Evolutionary conservation across 2,888 invertebrate species (phyloP).

Genomic region (Spodoptera littoralis): DNA sequence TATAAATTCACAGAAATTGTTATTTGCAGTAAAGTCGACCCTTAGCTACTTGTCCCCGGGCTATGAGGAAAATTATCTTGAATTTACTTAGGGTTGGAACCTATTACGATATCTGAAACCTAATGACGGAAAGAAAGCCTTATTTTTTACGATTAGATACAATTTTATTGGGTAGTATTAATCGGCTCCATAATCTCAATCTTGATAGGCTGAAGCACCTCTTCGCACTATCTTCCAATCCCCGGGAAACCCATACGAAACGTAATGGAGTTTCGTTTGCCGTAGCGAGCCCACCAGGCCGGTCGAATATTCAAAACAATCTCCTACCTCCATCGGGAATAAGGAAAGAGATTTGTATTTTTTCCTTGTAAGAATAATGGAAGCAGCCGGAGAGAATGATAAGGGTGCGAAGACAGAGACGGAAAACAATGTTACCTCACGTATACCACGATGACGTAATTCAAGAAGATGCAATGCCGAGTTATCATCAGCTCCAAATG

Average conservation of each 20-base stretch:
- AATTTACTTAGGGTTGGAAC: conserved; percentile 7
- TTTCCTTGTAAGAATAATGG: conserved; percentile 69
- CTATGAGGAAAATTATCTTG: conserved; percentile 4
- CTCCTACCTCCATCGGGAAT: conserved; percentile 65
- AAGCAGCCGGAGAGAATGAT: conserved; percentile 59
- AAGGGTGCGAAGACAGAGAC: conserved; percentile 55
- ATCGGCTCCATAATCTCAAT: conserved; percentile 61
- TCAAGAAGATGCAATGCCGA: conserved; percentile 32
- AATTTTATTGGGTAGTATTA: too few relatives aligned
- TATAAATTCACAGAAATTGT: conserved; percentile 22
- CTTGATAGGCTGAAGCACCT: conserved; percentile 50
- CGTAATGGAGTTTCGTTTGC: conserved; percentile 60
- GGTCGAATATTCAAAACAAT: conserved; percentile 76
- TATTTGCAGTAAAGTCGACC: conserved; percentile 5
- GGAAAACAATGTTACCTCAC: conserved; percentile 57
- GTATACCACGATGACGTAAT: conserved; percentile 23
- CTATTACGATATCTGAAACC: background rate
- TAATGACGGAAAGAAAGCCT: background rate
- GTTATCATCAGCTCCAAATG: conserved; percentile 63
- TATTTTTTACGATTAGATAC: conserved; percentile 38
- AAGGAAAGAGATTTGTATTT: conserved; percentile 71
- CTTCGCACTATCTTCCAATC: conserved; percentile 39
- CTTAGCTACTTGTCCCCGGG: background rate
- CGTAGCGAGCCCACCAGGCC: conserved; percentile 45
- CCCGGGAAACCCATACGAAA: conserved; percentile 60